These are phyloP conservation scores for Paratrypauchen microcephalus DNA, from an alignment of 2,797 vertebrate species.

Conservation along the genomic window DNA sequence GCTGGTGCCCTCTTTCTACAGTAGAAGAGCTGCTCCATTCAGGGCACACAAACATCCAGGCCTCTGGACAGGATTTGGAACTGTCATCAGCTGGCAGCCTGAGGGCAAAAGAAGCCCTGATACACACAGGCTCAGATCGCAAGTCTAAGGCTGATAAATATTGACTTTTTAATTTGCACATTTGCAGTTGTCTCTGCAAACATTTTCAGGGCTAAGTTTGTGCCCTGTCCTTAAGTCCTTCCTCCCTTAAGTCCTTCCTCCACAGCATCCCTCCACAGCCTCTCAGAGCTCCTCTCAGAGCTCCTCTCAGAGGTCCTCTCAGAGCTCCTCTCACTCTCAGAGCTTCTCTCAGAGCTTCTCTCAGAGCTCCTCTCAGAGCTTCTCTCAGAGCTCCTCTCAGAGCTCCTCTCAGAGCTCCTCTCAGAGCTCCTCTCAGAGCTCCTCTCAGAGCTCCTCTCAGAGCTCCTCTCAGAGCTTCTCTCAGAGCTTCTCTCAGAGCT, in stretches of 20 bases:
- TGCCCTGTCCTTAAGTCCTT: slow-evolving; percentile 32
- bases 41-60: slow-evolving; percentile 27
- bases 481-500: slow-evolving; percentile 41
- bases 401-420: too few species aligned
- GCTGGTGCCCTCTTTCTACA: slow-evolving; percentile 42
- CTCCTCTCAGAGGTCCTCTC: slow-evolving; percentile 20
- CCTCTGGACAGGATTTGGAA: slow-evolving; percentile 32
- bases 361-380: slow-evolving; percentile 13
- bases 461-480: slow-evolving; percentile 26
- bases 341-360: too few species aligned
- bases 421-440: slow-evolving; percentile 32
- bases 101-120: slow-evolving; percentile 45
- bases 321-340: slow-evolving; percentile 23
- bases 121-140: slow-evolving; percentile 42
- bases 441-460: slow-evolving; percentile 42
- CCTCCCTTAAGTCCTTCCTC: slow-evolving; percentile 35
- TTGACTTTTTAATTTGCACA: slow-evolving; percentile 59
- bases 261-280: slow-evolving; percentile 61
- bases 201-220: slow-evolving; percentile 46
- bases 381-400: too few species aligned
- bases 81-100: slow-evolving; percentile 46
- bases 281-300: slow-evolving; percentile 26
- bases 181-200: slow-evolving; percentile 66
- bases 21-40: slow-evolving; percentile 38
- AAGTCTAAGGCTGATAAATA: slow-evolving; percentile 60